Conservation (phyloP, 2,797 vertebrate genomes). For the Loris lydekkerianus region DNA sequence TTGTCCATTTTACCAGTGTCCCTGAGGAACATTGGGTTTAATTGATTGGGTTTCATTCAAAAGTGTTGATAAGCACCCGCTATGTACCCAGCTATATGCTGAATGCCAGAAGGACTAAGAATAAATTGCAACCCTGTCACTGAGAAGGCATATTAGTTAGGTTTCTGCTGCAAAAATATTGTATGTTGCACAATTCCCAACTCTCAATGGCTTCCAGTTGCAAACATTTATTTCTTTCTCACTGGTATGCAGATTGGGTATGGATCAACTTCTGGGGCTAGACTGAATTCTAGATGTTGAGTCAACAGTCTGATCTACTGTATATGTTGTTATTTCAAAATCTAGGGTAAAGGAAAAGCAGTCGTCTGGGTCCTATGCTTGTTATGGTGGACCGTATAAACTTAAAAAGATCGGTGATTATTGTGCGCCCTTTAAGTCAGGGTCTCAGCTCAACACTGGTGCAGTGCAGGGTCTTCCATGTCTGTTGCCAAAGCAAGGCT, state of each 20-base stretch:
- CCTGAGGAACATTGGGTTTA: not conserved
- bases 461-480: not conserved
- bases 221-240: not conserved
- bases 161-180: not conserved
- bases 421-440: not conserved
- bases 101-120: not conserved
- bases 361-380: not conserved
- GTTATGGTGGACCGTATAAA: not conserved
- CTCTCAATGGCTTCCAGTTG: not conserved
- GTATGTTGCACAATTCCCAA: not conserved
- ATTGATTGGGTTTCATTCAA: slow-evolving; percentile 4
- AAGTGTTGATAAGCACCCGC: not conserved
- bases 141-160: not conserved
- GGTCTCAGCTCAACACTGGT: not conserved
- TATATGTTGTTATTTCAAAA: not conserved
- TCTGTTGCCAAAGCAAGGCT: not conserved
- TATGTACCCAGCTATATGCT: not conserved
- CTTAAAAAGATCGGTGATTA: not conserved
- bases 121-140: not conserved
- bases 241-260: not conserved
- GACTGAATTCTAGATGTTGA: not conserved
- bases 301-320: not conserved
- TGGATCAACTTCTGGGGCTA: not conserved
- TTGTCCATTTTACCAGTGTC: not conserved
- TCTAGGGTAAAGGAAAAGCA: not conserved